phyloP scores from a whole-genome alignment of 1,140 invertebrate species.

The Gonioctena quinquepunctata region DNA sequence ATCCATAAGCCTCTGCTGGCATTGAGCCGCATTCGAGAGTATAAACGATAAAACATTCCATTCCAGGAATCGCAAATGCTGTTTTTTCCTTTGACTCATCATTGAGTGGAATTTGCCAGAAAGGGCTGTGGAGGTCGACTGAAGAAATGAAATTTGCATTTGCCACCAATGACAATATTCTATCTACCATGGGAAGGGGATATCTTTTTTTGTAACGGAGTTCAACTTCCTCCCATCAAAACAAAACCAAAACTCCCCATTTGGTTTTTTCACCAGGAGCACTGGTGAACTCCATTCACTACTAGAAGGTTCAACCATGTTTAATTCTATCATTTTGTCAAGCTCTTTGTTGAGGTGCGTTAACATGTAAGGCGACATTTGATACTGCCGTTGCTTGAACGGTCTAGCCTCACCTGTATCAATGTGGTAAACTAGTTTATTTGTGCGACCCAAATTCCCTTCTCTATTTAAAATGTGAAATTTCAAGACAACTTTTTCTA shows the following conservation, averaged over 20 bases:
- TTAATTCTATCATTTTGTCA: slow-evolving; percentile 27
- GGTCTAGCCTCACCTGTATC: slow-evolving; percentile 28
- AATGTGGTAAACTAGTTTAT: slow-evolving; percentile 27
- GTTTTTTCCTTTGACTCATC: slow-evolving; percentile 45
- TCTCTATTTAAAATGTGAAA: not conserved
- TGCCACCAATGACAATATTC: slow-evolving; percentile 41
- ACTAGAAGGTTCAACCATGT: slow-evolving; percentile 23
- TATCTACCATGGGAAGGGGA: slow-evolving; percentile 38
- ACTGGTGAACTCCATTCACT: slow-evolving; percentile 28
- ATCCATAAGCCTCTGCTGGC: slow-evolving; percentile 55
- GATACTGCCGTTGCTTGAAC: slow-evolving; percentile 20
- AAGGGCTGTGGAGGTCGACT: slow-evolving; percentile 49
- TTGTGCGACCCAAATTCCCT: not conserved
- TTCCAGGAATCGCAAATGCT: slow-evolving; percentile 51
- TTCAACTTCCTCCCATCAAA: slow-evolving; percentile 53
- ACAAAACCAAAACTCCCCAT: slow-evolving; percentile 43
- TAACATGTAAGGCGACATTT: slow-evolving; percentile 28
- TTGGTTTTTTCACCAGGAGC: slow-evolving; percentile 30
- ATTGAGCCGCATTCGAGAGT: slow-evolving; percentile 50
- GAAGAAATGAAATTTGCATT: slow-evolving; percentile 45
- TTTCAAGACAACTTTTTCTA: not conserved
- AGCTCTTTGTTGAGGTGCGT: slow-evolving; percentile 29
- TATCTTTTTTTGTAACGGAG: slow-evolving; percentile 48
- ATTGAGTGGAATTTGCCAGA: slow-evolving; percentile 50
- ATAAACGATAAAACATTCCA: slow-evolving; percentile 52